phyloP scores from a whole-genome alignment of 2,113 vertebrate genomes.

The Actenoides hombroni region DNA sequence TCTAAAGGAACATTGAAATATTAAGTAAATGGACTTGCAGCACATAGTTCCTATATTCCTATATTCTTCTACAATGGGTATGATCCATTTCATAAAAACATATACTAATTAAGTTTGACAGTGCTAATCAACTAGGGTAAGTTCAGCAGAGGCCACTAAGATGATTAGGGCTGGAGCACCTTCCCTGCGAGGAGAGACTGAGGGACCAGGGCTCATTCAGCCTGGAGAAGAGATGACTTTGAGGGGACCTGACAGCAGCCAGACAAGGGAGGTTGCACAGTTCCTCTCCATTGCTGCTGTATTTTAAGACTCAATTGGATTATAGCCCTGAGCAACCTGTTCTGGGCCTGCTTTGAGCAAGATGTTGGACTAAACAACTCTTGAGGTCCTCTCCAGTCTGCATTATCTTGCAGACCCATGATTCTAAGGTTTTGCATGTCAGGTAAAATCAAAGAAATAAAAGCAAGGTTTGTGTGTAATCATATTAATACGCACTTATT shows the following conservation, averaged over 20 bases:
- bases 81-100: not conserved
- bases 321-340: not conserved
- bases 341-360: not conserved
- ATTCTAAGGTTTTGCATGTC: not conserved
- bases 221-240: not conserved
- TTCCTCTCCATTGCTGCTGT: not conserved
- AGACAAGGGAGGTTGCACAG: not conserved
- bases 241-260: not conserved
- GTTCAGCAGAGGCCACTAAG: not conserved
- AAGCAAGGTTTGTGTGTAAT: constrained; percentile 32
- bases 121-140: not conserved
- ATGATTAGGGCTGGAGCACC: not conserved
- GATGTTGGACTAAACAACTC: not conserved
- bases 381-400: not conserved
- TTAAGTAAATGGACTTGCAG: not conserved
- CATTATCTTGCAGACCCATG: not conserved
- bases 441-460: not conserved
- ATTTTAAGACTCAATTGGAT: not conserved
- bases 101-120: not conserved
- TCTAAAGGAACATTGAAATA: not conserved
- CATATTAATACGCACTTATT: constrained; percentile 25
- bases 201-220: not conserved
- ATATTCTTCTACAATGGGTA: not conserved
- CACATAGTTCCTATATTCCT: not conserved
- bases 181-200: not conserved